phyloP scores from a whole-genome alignment of 2,797 vertebrate genomes.

The Enteromius paludinosus region DNA sequence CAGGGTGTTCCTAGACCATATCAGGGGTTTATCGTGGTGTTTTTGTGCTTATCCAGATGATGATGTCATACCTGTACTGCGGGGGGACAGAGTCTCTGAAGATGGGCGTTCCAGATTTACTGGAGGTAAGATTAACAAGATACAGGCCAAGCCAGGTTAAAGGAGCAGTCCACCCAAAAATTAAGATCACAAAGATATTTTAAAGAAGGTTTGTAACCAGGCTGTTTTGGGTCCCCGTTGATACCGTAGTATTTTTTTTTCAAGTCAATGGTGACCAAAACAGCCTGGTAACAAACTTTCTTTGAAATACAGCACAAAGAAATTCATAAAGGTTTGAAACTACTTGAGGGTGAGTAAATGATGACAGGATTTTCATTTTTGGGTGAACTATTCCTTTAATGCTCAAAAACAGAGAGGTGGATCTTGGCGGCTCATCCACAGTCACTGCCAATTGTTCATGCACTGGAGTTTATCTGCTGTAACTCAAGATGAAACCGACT shows the following conservation, averaged over 20 bases:
- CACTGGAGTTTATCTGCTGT: background rate
- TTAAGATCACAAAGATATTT: too few relatives aligned
- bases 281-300: too few relatives aligned
- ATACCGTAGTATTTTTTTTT: too few relatives aligned
- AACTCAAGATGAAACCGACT: background rate
- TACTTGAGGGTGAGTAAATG: too few relatives aligned
- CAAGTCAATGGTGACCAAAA: too few relatives aligned
- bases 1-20: constrained; percentile 1
- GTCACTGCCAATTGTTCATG: background rate
- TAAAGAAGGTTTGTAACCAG: too few relatives aligned
- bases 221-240: too few relatives aligned
- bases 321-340: too few relatives aligned
- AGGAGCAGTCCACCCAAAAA: too few relatives aligned
- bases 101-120: constrained; percentile 83
- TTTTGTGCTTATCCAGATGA: constrained; percentile 77
- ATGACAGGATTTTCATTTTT: too few relatives aligned
- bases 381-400: background rate
- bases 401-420: background rate
- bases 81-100: constrained; percentile 91
- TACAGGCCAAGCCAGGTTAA: background rate
- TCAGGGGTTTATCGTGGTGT: constrained; percentile 47
- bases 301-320: too few relatives aligned
- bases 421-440: background rate
- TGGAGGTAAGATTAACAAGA: constrained; percentile 84
- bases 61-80: constrained; percentile 98